Evolutionary conservation across 2,113 vertebrate species (phyloP).

Genomic region (Triplophysa rosa): DNA sequence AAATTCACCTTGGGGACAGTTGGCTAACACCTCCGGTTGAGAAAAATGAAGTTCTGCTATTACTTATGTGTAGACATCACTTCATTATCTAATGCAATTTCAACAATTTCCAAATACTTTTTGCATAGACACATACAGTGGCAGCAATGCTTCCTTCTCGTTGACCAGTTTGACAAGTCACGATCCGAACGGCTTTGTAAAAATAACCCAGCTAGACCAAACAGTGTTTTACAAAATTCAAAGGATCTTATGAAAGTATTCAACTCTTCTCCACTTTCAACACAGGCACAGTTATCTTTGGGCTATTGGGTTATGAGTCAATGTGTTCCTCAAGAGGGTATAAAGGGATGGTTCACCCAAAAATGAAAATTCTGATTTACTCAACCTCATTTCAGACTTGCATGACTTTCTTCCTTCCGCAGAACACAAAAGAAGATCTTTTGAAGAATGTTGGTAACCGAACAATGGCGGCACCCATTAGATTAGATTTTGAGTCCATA

Average conservation of each 20-base stretch:
- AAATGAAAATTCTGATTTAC: no score
- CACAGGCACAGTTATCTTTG: conserved; percentile 10
- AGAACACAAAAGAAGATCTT: no score
- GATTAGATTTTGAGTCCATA: neutral
- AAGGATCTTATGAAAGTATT: conserved; percentile 21
- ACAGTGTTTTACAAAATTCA: conserved; percentile 15
- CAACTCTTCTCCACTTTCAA: conserved; percentile 41
- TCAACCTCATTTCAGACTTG: no score
- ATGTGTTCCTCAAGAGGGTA: conserved; percentile 27
- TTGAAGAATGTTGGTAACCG: no score
- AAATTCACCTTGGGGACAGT: no score
- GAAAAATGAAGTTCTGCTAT: no score
- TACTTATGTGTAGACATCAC: no score
- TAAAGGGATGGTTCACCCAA: no score
- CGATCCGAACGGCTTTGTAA: neutral
- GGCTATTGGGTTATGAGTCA: neutral
- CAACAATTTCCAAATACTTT: neutral
- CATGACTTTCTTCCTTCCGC: no score
- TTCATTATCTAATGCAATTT: no score
- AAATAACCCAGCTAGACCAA: neutral
- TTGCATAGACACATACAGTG: neutral
- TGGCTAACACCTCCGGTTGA: no score
- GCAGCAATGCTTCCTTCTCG: neutral
- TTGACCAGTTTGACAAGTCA: neutral
- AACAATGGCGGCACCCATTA: neutral